Evolutionary conservation across 1,140 invertebrate genomes (phyloP).

Genomic region (Drosophila parvula): DNA sequence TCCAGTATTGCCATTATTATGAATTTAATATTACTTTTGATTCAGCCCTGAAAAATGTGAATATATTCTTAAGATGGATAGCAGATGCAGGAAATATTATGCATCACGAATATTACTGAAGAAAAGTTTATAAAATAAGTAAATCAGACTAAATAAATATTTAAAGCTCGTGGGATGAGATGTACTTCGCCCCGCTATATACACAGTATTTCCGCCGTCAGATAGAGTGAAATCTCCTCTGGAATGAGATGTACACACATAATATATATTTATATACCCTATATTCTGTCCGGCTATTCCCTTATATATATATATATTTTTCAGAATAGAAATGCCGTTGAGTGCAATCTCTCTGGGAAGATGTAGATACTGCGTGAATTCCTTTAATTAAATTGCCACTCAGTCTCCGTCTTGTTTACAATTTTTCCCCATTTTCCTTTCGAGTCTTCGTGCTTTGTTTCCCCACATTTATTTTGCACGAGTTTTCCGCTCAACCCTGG

Average conservation of each 20-base stretch:
- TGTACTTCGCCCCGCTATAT: background rate
- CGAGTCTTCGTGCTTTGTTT: conserved; percentile 20
- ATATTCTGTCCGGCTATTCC: background rate
- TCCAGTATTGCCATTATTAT: background rate
- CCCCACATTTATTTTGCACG: conserved; percentile 34
- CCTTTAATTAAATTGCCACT: conserved; percentile 37
- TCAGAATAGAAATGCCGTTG: conserved; percentile 10
- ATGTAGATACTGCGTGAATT: conserved; percentile 27
- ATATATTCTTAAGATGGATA: background rate
- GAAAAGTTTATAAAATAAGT: background rate
- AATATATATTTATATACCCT: conserved; percentile 8
- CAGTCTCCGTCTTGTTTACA: conserved; percentile 11
- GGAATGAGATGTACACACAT: conserved; percentile 4
- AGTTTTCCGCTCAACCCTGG: conserved; percentile 30
- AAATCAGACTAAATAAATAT: background rate
- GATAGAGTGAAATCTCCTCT: conserved; percentile 2
- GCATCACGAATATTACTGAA: no score
- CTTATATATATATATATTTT: conserved; percentile 1
- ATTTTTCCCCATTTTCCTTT: conserved; percentile 4
- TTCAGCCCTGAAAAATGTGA: background rate
- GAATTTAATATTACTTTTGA: background rate
- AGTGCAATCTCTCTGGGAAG: conserved; percentile 8
- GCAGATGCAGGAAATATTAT: no score
- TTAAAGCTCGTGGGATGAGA: background rate
- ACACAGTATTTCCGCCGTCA: background rate